These are phyloP conservation scores for Drosophila rhopaloa DNA, from an alignment of 1,140 invertebrate genomes.

Conservation along the genomic window DNA sequence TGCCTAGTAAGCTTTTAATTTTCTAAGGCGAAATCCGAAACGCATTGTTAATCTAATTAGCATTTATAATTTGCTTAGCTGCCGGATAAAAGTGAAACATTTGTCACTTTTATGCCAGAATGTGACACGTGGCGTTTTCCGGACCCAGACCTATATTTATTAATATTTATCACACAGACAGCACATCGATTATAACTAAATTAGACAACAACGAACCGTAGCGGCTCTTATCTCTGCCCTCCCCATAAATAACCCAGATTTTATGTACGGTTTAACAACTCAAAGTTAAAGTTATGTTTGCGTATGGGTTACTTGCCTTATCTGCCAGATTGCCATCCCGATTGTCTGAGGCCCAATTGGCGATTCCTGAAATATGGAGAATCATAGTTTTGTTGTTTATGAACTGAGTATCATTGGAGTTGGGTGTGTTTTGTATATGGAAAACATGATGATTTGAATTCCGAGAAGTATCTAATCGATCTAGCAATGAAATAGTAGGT, in stretches of 20 bases:
- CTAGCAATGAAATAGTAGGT: constrained; percentile 19
- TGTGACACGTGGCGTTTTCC: constrained; percentile 23
- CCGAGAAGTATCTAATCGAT: constrained; percentile 30
- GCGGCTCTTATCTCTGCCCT: constrained; percentile 38
- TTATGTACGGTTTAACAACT: constrained; percentile 2
- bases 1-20: constrained; percentile 18
- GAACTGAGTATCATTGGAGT: not conserved
- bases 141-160: constrained; percentile 3
- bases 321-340: constrained; percentile 82
- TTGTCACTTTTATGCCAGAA: constrained; percentile 30
- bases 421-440: constrained; percentile 2
- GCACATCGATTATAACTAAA: constrained; percentile 61
- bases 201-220: constrained; percentile 44
- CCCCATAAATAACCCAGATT: constrained; percentile 17
- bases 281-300: constrained; percentile 12
- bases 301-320: constrained; percentile 71
- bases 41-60: constrained; percentile 74
- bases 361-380: constrained; percentile 75
- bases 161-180: constrained; percentile 21
- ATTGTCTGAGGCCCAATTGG: constrained; percentile 81
- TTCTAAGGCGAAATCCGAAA: constrained; percentile 22
- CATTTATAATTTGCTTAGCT: constrained; percentile 56
- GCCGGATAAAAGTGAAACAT: constrained; percentile 23
- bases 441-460: constrained; percentile 21
- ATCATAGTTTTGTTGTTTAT: constrained; percentile 29